Conservation (phyloP, 2,797 vertebrate genomes). For the Sardinella longiceps region DNA sequence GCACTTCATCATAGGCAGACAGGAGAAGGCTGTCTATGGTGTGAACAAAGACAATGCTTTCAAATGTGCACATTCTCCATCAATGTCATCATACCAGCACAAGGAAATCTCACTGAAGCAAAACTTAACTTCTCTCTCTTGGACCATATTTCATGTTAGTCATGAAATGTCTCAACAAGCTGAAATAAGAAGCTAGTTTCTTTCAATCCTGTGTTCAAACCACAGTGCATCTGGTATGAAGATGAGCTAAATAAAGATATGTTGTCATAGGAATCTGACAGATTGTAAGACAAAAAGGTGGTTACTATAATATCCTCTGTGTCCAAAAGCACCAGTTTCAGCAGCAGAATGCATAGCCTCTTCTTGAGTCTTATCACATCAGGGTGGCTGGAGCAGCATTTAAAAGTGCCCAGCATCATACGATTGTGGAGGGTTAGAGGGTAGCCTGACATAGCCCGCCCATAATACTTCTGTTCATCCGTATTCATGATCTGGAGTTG, state of each 20-base stretch:
- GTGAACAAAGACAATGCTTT: background rate
- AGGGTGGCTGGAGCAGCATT: too few relatives aligned
- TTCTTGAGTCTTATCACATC: too few relatives aligned
- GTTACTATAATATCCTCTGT: too few relatives aligned
- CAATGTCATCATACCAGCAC: background rate
- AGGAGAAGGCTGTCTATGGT: conserved; percentile 27
- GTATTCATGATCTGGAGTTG: too few relatives aligned
- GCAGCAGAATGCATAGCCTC: too few relatives aligned
- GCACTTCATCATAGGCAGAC: conserved; percentile 42
- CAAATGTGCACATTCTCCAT: conserved; percentile 25
- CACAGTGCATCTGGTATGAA: background rate
- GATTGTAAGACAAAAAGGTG: too few relatives aligned
- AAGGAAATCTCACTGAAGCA: too few relatives aligned
- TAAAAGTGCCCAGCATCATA: too few relatives aligned
- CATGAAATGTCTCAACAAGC: background rate
- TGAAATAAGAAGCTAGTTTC: too few relatives aligned
- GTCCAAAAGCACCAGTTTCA: too few relatives aligned
- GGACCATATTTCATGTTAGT: background rate
- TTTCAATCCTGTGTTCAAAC: background rate
- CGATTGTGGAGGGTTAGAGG: background rate
- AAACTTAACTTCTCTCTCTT: background rate
- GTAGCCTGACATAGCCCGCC: too few relatives aligned
- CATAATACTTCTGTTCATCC: too few relatives aligned
- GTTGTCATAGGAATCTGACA: background rate
- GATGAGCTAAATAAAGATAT: background rate